Evolutionary conservation across 53 echinoderm and acorn worm genomes (phyloP).

Genomic region (Astropecten irregularis): DNA sequence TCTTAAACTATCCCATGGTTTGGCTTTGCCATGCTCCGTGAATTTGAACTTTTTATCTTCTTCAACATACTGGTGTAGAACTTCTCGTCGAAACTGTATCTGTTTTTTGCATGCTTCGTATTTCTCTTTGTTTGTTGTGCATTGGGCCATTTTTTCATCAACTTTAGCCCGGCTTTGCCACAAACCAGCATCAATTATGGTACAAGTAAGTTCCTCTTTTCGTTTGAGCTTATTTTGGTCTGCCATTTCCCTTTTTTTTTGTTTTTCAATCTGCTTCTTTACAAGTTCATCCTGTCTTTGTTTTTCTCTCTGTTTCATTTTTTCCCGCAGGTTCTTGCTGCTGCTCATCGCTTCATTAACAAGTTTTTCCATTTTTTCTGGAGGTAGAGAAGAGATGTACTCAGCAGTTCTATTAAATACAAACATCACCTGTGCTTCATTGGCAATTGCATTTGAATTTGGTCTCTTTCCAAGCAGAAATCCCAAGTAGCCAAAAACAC

Average conservation of each 20-base stretch:
- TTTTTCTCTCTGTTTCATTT: slow-evolving; percentile 16
- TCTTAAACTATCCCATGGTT: neutral
- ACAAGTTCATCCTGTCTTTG: slow-evolving; percentile 3
- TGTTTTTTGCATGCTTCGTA: slow-evolving; percentile 56
- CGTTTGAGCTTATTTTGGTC: neutral
- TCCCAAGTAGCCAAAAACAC: slow-evolving; percentile 53
- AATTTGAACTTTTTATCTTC: slow-evolving; percentile 43
- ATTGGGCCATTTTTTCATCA: slow-evolving; percentile 22
- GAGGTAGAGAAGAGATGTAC: neutral
- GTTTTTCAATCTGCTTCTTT: slow-evolving; percentile 33
- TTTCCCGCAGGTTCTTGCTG: neutral
- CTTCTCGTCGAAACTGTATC: slow-evolving; percentile 38
- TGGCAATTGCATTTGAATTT: slow-evolving; percentile 36
- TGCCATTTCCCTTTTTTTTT: neutral
- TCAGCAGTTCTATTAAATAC: slow-evolving; percentile 33
- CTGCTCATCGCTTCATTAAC: neutral
- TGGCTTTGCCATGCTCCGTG: slow-evolving; percentile 27
- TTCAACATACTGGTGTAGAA: slow-evolving; percentile 7
- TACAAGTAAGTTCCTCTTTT: slow-evolving; percentile 46
- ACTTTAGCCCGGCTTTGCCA: slow-evolving; percentile 45
- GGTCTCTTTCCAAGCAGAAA: slow-evolving; percentile 30
- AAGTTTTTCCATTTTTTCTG: neutral
- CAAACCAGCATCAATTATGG: slow-evolving; percentile 57
- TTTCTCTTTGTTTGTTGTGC: slow-evolving; percentile 33
- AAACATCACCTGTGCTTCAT: slow-evolving; percentile 58